Percentiles rank a stretch among this genome's conserved stretches.
These are phyloP conservation scores for Characodon lateralis DNA, from an alignment of 2,797 vertebrate genomes.

Conservation along the genomic window DNA sequence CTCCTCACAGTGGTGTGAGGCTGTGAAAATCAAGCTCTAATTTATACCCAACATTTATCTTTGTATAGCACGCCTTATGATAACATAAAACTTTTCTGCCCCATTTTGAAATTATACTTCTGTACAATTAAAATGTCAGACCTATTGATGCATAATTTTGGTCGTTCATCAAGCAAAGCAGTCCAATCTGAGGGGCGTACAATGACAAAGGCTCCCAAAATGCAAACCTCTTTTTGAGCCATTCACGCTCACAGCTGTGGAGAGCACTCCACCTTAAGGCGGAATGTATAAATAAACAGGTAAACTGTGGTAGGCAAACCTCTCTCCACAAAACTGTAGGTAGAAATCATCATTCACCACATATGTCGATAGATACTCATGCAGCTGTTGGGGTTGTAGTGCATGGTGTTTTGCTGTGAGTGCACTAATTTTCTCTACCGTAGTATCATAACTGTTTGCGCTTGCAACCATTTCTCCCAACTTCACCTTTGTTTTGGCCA, in stretches of 20 bases:
- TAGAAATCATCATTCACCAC: conserved; percentile 13
- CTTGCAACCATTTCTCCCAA: neutral
- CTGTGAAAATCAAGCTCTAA: neutral
- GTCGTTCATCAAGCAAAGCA: conserved; percentile 28
- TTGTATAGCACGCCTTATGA: neutral
- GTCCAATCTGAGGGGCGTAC: conserved; percentile 21
- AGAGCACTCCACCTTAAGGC: conserved; percentile 28
- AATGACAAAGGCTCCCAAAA: conserved; percentile 18
- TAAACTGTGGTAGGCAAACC: conserved; percentile 11
- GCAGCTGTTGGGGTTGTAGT: neutral
- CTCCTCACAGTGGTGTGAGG: neutral
- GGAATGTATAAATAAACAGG: conserved; percentile 44
- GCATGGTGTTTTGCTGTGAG: neutral
- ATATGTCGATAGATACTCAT: conserved; percentile 20
- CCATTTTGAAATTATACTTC: conserved; percentile 16
- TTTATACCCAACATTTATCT: conserved; percentile 12
- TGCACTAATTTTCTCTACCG: neutral
- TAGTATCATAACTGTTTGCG: neutral
- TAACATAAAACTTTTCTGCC: conserved; percentile 4
- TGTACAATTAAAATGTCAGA: conserved; percentile 26
- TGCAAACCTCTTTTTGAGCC: conserved; percentile 25
- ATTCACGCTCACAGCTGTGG: conserved; percentile 20
- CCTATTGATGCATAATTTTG: conserved; percentile 8
- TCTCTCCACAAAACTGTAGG: neutral
- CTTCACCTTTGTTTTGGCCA: neutral